A percentile compares a stretch with the other conserved stretches of the same genome.
phyloP scores from a whole-genome alignment of 2,113 vertebrate species.

The Agelaius phoeniceus region DNA sequence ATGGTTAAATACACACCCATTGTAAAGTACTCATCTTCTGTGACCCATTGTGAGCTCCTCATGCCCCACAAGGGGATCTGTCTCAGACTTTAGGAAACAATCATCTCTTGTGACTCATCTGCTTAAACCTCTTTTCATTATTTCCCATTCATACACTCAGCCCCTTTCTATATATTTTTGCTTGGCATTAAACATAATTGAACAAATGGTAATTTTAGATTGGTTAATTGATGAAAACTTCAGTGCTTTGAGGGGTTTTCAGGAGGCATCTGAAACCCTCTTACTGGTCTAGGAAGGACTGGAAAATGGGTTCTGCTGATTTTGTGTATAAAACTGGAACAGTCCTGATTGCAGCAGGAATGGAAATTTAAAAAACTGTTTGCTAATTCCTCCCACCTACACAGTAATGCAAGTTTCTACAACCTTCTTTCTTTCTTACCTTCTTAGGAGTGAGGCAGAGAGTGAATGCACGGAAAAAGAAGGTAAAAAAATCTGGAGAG shows the following conservation, averaged over 20 bases:
- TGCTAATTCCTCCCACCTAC: conserved; percentile 5
- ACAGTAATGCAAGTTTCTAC: neutral
- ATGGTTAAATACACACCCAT: neutral
- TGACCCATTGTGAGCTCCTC: conserved; percentile 9
- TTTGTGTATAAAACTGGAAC: neutral
- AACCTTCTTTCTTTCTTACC: neutral
- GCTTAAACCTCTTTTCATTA: neutral
- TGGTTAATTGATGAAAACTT: neutral
- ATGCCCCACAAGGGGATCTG: neutral
- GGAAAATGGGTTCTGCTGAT: neutral
- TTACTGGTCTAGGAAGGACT: neutral
- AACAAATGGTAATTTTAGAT: neutral
- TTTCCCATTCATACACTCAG: neutral
- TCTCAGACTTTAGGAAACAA: conserved; percentile 23
- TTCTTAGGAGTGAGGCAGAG: neutral
- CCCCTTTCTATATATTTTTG: neutral
- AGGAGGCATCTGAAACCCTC: neutral
- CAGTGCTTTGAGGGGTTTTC: neutral
- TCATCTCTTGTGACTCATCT: conserved; percentile 9
- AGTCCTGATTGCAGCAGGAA: neutral
- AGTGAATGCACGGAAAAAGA: neutral
- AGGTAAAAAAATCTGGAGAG: neutral
- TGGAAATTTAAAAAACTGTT: neutral
- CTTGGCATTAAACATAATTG: neutral
- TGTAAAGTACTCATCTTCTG: neutral